phyloP scores from a whole-genome alignment of 2,797 vertebrate genomes.

The Peromyscus melanophrys region DNA sequence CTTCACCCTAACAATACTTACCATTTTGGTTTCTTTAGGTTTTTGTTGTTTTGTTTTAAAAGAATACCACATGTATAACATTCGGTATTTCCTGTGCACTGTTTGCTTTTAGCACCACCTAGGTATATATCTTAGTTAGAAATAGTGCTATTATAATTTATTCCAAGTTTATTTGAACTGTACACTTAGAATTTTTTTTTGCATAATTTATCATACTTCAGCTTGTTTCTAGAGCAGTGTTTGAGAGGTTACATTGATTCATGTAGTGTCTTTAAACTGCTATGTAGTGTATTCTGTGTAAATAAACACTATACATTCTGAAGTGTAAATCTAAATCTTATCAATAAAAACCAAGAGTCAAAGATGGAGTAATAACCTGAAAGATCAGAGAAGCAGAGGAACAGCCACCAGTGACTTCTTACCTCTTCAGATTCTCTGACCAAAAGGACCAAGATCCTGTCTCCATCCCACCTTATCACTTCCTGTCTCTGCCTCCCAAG shows the following conservation, averaged over 20 bases:
- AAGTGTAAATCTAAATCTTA: too few species aligned
- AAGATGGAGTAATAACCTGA: too few species aligned
- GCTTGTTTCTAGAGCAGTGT: conserved; percentile 41
- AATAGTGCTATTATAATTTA: conserved; percentile 32
- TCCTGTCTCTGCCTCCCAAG: too few species aligned
- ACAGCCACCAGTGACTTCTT: too few species aligned
- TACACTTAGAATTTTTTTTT: conserved; percentile 46
- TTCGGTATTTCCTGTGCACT: background rate
- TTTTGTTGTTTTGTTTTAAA: conserved; percentile 1
- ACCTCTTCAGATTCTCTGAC: too few species aligned
- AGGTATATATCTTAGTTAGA: conserved; percentile 33
- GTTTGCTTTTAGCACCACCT: background rate
- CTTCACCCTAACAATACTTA: background rate
- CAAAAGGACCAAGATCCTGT: too few species aligned
- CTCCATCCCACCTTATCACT: too few species aligned
- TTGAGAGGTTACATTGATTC: conserved; percentile 55
- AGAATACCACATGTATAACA: background rate
- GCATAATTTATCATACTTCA: conserved; percentile 22
- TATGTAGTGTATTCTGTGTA: conserved; percentile 25
- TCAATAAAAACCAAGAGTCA: too few species aligned
- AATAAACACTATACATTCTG: background rate
- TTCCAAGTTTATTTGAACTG: background rate
- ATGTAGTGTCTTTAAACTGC: conserved; percentile 34
- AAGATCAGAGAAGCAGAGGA: too few species aligned
- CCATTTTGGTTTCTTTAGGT: background rate